phyloP scores from a whole-genome alignment of 2,797 vertebrate species.

The Danio jaintianensis region DNA sequence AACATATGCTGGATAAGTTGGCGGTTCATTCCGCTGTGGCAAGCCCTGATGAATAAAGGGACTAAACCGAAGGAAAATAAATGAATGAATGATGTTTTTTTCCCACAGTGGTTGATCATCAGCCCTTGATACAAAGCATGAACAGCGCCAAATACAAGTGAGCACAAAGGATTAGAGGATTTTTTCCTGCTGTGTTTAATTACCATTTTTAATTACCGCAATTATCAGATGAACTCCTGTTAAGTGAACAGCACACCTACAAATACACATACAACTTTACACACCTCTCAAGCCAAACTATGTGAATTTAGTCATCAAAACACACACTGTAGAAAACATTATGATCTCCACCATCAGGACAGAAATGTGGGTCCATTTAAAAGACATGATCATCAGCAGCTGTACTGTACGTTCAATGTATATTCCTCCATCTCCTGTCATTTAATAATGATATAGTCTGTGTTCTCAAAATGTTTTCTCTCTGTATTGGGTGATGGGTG shows the following conservation, averaged over 20 bases:
- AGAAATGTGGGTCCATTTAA: conserved; percentile 66
- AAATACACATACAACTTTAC: neutral
- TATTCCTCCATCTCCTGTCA: neutral
- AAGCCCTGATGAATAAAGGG: too few relatives aligned
- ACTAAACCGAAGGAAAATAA: too few relatives aligned
- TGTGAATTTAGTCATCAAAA: neutral
- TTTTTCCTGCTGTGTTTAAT: conserved; percentile 12
- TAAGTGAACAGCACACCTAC: neutral
- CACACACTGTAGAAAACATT: neutral
- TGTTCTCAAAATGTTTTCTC: neutral
- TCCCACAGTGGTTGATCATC: neutral
- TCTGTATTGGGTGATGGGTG: neutral
- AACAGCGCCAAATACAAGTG: neutral
- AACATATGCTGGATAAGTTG: too few relatives aligned
- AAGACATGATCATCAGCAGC: conserved; percentile 71
- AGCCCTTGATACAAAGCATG: conserved; percentile 8
- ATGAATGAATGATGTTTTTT: too few relatives aligned
- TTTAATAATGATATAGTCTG: neutral
- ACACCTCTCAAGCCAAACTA: neutral
- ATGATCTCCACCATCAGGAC: neutral
- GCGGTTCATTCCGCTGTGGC: too few relatives aligned
- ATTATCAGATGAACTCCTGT: neutral
- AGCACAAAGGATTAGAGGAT: neutral
- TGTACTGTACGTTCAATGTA: conserved; percentile 42
- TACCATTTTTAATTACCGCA: conserved; percentile 29